Evolutionary conservation across 2,113 vertebrate species (phyloP).

Genomic region (Cricetomys ansorgei): DNA sequence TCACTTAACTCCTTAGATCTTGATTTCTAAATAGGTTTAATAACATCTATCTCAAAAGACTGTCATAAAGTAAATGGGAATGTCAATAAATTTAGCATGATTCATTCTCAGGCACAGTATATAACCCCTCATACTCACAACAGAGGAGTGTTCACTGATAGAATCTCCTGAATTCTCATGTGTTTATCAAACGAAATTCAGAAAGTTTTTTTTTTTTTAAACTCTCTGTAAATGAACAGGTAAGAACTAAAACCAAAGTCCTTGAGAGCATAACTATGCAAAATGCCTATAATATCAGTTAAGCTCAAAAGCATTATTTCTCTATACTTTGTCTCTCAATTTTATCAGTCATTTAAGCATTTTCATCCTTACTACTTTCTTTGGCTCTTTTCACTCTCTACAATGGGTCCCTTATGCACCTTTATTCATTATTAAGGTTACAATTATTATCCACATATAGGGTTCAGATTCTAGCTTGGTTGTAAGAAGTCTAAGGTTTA

Average conservation of each 20-base stretch:
- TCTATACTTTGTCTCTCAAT: background rate
- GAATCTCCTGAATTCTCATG: conserved; percentile 21
- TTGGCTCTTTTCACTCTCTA: background rate
- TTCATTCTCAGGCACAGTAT: background rate
- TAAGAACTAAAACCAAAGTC: background rate
- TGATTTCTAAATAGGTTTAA: conserved; percentile 24
- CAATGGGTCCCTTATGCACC: background rate
- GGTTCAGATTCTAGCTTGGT: background rate
- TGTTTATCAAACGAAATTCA: conserved; percentile 14
- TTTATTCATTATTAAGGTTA: background rate
- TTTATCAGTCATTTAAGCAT: background rate
- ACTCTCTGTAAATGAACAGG: background rate
- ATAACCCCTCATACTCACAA: background rate
- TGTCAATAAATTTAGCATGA: background rate
- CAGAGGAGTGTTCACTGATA: background rate
- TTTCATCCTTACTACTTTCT: background rate
- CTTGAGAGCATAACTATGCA: background rate
- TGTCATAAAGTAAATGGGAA: conserved; percentile 35
- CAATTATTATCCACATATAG: background rate
- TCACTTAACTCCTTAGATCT: background rate
- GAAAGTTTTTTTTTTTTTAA: background rate
- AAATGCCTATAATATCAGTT: background rate
- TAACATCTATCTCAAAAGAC: conserved; percentile 3
- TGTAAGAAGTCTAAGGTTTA: background rate
- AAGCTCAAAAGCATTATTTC: background rate